phyloP scores from a whole-genome alignment of 1,140 invertebrate species.

The Diplogasteroides magnus region DNA sequence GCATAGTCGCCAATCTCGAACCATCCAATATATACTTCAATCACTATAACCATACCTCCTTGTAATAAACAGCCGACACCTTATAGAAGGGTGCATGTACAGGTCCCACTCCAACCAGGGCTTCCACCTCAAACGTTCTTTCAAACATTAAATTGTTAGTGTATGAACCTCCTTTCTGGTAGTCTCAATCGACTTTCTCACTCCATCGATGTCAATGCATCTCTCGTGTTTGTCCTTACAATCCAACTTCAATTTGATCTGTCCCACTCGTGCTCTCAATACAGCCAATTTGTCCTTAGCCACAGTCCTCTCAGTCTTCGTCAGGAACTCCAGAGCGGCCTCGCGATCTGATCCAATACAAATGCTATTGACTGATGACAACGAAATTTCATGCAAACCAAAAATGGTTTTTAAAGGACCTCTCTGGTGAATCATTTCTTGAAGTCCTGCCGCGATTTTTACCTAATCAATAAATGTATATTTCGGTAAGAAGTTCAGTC shows the following conservation, averaged over 20 bases:
- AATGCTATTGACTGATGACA: too few species aligned
- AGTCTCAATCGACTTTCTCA: slow-evolving; percentile 72
- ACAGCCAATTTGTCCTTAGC: slow-evolving; percentile 42
- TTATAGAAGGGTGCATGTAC: slow-evolving; percentile 93
- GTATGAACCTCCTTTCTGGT: slow-evolving; percentile 68
- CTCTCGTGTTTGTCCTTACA: slow-evolving; percentile 36
- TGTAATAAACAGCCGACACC: slow-evolving; percentile 82
- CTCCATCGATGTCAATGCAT: slow-evolving; percentile 34
- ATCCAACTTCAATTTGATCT: slow-evolving; percentile 42
- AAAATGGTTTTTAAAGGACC: too few species aligned
- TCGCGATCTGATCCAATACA: slow-evolving; percentile 38
- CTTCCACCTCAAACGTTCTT: too few species aligned
- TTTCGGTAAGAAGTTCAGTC: too few species aligned
- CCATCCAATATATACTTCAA: background rate
- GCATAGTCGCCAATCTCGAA: slow-evolving; percentile 72
- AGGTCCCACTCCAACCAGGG: slow-evolving; percentile 80
- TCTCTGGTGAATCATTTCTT: too few species aligned
- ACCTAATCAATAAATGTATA: too few species aligned
- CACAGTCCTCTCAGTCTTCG: slow-evolving; percentile 43
- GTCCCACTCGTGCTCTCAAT: slow-evolving; percentile 37
- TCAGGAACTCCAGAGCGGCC: slow-evolving; percentile 42
- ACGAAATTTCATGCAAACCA: too few species aligned
- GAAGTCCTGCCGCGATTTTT: too few species aligned
- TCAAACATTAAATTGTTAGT: too few species aligned
- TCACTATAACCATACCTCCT: slow-evolving; percentile 56